Conservation (phyloP, 2,888 invertebrate genomes). For the Sphinx pinastri region DNA sequence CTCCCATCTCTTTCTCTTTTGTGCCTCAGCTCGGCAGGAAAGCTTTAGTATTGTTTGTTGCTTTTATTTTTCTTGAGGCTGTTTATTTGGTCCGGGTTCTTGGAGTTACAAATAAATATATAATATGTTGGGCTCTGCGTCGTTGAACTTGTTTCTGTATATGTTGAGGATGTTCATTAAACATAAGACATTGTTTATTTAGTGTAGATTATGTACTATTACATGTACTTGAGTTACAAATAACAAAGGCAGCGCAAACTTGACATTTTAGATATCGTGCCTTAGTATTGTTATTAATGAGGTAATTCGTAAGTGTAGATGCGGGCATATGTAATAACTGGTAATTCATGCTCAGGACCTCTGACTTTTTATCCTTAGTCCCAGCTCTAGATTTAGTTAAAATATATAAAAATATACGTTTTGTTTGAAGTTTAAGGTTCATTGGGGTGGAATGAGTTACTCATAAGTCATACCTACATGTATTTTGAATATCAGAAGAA, state of each 20-base stretch:
- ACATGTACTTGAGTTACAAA: not conserved
- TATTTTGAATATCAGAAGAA: too few relatives aligned
- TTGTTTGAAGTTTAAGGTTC: too few relatives aligned
- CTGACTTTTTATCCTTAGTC: too few relatives aligned
- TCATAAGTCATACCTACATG: too few relatives aligned
- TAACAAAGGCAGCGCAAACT: too few relatives aligned
- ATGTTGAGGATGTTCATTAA: conserved; percentile 9
- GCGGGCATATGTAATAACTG: not conserved
- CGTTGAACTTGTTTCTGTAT: conserved; percentile 31
- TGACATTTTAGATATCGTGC: not conserved
- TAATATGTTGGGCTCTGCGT: conserved; percentile 32
- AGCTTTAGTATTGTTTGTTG: conserved; percentile 66
- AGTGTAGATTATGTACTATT: not conserved
- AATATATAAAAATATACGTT: too few relatives aligned
- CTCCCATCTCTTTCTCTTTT: conserved; percentile 61
- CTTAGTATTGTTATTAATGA: not conserved
- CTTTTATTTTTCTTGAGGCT: conserved; percentile 59
- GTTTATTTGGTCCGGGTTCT: conserved; percentile 66
- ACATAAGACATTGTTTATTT: not conserved
- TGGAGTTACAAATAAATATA: conserved; percentile 67
- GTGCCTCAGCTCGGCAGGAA: conserved; percentile 64
- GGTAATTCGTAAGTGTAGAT: not conserved
- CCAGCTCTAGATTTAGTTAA: too few relatives aligned
- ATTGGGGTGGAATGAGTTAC: too few relatives aligned
- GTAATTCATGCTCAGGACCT: not conserved